Percentiles rank a stretch among this genome's conserved stretches.
Conservation (phyloP, 2,797 vertebrate genomes). For the Choloepus didactylus region DNA sequence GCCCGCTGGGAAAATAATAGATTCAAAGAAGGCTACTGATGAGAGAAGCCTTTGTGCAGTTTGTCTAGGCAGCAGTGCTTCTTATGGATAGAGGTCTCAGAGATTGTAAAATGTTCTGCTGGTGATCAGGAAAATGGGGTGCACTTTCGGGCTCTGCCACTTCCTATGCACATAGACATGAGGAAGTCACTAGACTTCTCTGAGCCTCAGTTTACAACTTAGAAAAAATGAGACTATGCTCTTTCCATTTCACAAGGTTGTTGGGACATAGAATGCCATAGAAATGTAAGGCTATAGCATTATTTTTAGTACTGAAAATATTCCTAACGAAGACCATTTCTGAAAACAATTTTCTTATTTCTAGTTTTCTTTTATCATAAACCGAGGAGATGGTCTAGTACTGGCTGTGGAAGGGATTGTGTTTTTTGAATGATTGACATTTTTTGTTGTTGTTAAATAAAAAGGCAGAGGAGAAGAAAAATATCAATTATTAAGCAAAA, state of each 20-base stretch:
- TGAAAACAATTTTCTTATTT: not conserved
- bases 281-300: not conserved
- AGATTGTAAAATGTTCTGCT: rapidly evolving
- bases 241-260: not conserved
- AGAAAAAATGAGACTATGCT: not conserved
- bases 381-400: not conserved
- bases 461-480: not conserved
- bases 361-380: not conserved
- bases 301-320: not conserved
- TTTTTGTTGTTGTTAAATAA: not conserved
- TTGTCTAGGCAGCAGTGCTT: not conserved
- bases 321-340: not conserved
- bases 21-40: not conserved
- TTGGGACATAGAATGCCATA: rapidly evolving
- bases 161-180: not conserved
- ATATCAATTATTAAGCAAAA: not conserved
- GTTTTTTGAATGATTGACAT: not conserved
- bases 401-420: not conserved
- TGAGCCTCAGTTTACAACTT: not conserved
- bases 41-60: not conserved
- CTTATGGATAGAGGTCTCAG: not conserved
- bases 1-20: not conserved
- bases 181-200: not conserved
- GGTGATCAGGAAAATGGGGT: rapidly evolving
- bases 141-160: rapidly evolving